Evolutionary conservation across 2,888 invertebrate genomes (phyloP).

Genomic region (Temnothorax rugatulus): DNA sequence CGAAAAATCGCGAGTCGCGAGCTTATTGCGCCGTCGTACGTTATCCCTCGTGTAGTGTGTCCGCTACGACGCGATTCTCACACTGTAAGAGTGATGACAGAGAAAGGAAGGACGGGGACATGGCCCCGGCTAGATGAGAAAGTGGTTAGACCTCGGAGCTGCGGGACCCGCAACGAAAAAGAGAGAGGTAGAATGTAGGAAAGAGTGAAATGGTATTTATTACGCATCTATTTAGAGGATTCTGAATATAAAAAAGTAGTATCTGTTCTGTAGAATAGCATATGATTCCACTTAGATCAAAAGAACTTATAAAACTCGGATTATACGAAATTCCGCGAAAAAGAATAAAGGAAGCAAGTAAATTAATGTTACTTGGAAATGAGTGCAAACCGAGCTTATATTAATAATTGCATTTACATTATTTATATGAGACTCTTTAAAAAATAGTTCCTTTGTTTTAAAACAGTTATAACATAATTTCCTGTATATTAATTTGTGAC

Average conservation of each 20-base stretch:
- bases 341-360: not conserved
- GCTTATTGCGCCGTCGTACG: conserved; percentile 39
- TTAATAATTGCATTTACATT: not conserved
- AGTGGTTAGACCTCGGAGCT: conserved; percentile 28
- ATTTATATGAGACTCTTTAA: not conserved
- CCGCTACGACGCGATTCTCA: conserved; percentile 32
- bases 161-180: not conserved
- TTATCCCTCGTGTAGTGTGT: conserved; percentile 21
- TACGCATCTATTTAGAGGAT: not conserved
- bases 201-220: conserved; percentile 12
- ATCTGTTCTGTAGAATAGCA: not conserved
- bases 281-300: not conserved
- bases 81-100: conserved; percentile 31
- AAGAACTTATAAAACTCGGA: not conserved
- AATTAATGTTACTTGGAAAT: conserved; percentile 3
- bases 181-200: conserved; percentile 10
- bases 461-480: not conserved
- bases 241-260: conserved; percentile 8
- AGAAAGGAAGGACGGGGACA: conserved; percentile 21
- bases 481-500: too few relatives aligned
- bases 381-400: not conserved
- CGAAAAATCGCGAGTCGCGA: conserved; percentile 31
- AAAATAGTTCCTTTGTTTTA: not conserved
- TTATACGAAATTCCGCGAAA: not conserved
- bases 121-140: conserved; percentile 26